Conservation (phyloP, 2,888 invertebrate genomes). For the Rotaria socialis region DNA sequence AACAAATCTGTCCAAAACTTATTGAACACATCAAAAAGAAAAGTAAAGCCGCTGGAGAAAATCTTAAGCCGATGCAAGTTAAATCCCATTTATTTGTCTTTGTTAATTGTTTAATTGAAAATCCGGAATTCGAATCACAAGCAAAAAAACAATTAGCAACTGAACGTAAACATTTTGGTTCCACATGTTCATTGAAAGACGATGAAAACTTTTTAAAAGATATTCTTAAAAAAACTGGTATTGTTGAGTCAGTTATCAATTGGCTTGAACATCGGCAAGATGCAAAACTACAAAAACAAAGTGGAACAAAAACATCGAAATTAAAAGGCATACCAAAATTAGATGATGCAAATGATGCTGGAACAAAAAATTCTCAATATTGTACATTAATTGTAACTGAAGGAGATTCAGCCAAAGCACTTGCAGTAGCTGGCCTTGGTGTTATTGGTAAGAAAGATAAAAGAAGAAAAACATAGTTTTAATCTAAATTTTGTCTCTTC, state of each 20-base stretch:
- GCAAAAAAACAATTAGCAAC: slow-evolving; percentile 98
- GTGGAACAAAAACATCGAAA: slow-evolving; percentile 70
- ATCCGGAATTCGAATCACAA: slow-evolving; percentile 98
- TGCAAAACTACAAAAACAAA: slow-evolving; percentile 77
- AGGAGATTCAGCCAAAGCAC: slow-evolving; percentile 97
- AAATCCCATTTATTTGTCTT: slow-evolving; percentile 97
- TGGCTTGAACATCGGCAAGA: slow-evolving; percentile 96
- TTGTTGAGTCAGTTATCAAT: slow-evolving; percentile 83
- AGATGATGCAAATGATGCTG: slow-evolving; percentile 97
- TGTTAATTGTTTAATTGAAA: slow-evolving; percentile 91
- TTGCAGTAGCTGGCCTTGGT: slow-evolving; percentile 90
- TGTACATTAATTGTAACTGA: slow-evolving; percentile 97
- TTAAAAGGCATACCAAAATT: slow-evolving; percentile 84
- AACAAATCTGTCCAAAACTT: slow-evolving; percentile 80
- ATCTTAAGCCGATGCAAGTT: slow-evolving; percentile 75
- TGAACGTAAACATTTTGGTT: slow-evolving; percentile 87
- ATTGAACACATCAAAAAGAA: slow-evolving; percentile 78
- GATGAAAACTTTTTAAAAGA: slow-evolving; percentile 69
- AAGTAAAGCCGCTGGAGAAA: slow-evolving; percentile 73
- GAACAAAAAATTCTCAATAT: slow-evolving; percentile 73
- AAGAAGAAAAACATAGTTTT: too few species aligned
- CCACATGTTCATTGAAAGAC: slow-evolving; percentile 79
- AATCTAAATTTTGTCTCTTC: too few species aligned
- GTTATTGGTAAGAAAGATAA: slow-evolving; percentile 61
- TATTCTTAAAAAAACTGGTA: slow-evolving; percentile 69